phyloP scores from a whole-genome alignment of 2,113 vertebrate species.

The Rhodinocichla rosea region DNA sequence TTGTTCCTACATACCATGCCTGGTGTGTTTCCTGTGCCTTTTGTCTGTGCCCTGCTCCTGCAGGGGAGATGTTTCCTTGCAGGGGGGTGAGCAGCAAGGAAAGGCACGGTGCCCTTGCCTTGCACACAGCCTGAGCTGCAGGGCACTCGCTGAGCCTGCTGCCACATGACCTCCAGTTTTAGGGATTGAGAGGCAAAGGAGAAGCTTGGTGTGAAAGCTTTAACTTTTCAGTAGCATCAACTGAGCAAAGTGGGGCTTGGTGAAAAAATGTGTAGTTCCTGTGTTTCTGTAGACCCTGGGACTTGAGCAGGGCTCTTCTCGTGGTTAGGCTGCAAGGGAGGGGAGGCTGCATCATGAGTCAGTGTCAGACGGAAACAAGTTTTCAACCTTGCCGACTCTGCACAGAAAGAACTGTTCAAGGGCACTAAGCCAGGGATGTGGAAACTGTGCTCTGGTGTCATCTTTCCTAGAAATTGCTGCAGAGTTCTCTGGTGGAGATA shows the following conservation, averaged over 20 bases:
- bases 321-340: neutral
- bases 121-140: neutral
- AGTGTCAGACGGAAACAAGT: neutral
- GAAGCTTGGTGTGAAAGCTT: neutral
- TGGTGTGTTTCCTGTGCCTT: neutral
- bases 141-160: neutral
- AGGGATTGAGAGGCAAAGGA: neutral
- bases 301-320: neutral
- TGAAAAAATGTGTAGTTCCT: neutral
- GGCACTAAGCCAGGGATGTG: constrained; percentile 10
- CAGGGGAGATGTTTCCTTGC: neutral
- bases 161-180: neutral
- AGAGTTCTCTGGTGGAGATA: neutral
- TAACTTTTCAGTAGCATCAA: neutral
- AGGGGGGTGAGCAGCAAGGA: neutral
- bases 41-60: neutral
- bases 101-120: neutral
- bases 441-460: constrained; percentile 28
- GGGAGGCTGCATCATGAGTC: neutral
- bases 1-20: neutral
- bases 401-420: neutral
- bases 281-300: neutral
- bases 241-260: neutral
- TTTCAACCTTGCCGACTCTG: neutral
- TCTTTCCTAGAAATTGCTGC: constrained; percentile 40